Conservation (phyloP, 1,140 invertebrate species). For the Stegodyphus dumicola region DNA sequence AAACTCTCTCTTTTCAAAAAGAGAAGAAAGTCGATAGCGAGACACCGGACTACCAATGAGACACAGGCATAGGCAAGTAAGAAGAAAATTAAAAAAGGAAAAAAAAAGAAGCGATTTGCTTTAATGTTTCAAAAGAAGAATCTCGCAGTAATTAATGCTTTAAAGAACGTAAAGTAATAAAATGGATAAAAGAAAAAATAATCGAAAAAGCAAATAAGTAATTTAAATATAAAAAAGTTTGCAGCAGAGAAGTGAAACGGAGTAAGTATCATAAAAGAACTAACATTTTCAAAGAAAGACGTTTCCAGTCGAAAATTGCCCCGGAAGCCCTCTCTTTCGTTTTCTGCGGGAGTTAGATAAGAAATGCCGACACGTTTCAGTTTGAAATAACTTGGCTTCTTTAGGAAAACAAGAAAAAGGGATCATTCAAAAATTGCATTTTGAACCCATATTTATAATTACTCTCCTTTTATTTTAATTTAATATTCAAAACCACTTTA, state of each 20-base stretch:
- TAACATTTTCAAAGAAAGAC: constrained; percentile 35
- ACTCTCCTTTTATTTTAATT: neutral
- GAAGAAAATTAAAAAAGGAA: neutral
- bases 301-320: constrained; percentile 32
- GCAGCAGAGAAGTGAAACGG: constrained; percentile 21
- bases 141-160: constrained; percentile 39
- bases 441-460: neutral
- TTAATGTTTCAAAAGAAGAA: constrained; percentile 35
- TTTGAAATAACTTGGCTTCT: constrained; percentile 24
- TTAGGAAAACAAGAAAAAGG: neutral
- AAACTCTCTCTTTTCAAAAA: neutral
- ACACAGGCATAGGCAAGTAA: neutral
- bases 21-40: neutral
- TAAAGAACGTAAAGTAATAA: constrained; percentile 25
- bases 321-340: constrained; percentile 16
- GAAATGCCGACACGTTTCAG: constrained; percentile 21
- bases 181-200: constrained; percentile 5
- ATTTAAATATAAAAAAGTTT: constrained; percentile 7
- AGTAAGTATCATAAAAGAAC: constrained; percentile 51
- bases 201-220: constrained; percentile 25
- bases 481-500: neutral
- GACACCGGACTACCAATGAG: neutral
- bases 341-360: constrained; percentile 35
- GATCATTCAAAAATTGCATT: neutral
- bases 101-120: constrained; percentile 16